Base-by-base conservation (phyloP, 1,140 invertebrate genomes). In the Triops cancriformis region DNA sequence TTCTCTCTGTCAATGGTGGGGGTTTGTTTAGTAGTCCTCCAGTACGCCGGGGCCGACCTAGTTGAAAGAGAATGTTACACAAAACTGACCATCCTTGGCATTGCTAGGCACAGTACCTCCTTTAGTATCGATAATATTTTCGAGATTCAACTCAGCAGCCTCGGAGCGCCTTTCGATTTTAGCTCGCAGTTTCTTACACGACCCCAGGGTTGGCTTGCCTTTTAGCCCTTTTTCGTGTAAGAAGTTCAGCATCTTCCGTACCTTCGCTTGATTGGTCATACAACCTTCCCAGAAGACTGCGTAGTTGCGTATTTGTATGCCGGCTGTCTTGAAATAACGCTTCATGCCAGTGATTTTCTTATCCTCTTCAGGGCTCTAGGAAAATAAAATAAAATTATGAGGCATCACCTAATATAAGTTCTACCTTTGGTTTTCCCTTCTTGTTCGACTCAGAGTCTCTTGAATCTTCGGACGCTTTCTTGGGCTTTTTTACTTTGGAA, bases 71-170 rank as follows among this genome's bases (percentile, higher is more conserved):
- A 23, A 12, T 7, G 14, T 5, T 77, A 37, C 27, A 51, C 14
- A 26, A 78, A 73, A 11, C 23, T 74, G 5, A 41, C 14, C 23
- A 26, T 26, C 41, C 10, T 42, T 10, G 41, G n/a, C 37, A 18
- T 72, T 18, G 12, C 3, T 12, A 23, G 23, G 14, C 6, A 41
- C 10, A 64, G 3, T 77, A 73, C 45, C 72, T 73, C 72, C 42
- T 26, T 78, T 73, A 1, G 77, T 43, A 12, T 73, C 18, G n/a
- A 78, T 78, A 37, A 78, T 78, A 45, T 78, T 78, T 4, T 26
- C 23, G 1, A 73, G 64, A 43, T 74, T 74, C 12, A 78, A 37
- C 26, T 78, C 77, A 1, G 77, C 64, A 42, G 74, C 43, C 27
- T 78, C 77, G 26, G 27, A 31, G 42, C 42, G 42, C 31, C 7